A percentile compares a stretch with the other conserved stretches of the same genome.
phyloP scores from a whole-genome alignment of 2,888 invertebrate species.

The Meiosimyza decipiens region DNA sequence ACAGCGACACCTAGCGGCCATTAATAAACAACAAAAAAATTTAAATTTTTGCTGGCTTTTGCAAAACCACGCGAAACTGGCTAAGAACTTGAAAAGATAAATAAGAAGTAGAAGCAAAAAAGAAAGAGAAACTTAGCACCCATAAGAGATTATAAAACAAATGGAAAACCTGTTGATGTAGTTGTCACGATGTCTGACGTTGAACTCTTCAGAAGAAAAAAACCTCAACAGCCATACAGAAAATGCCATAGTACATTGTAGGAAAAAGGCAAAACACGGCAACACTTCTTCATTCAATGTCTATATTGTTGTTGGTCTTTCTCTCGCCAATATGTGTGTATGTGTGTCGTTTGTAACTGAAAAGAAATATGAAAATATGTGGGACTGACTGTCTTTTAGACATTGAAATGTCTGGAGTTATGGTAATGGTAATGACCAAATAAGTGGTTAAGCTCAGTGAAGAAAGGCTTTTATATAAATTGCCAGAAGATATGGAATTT shows the following conservation, averaged over 20 bases:
- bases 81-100: too few species aligned
- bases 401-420: neutral
- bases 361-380: neutral
- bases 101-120: too few species aligned
- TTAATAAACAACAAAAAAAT: neutral
- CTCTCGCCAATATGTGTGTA: too few species aligned
- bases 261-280: neutral
- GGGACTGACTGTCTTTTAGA: neutral
- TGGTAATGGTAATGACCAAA: constrained; percentile 26
- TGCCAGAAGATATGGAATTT: too few species aligned
- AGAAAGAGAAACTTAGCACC: neutral
- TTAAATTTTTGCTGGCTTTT: neutral
- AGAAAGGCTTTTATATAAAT: too few species aligned
- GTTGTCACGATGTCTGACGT: constrained; percentile 23
- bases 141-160: neutral
- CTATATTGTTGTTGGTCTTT: neutral
- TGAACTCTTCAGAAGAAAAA: constrained; percentile 30
- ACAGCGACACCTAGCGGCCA: constrained; percentile 9
- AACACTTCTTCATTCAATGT: neutral
- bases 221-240: neutral
- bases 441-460: constrained; percentile 16
- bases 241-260: constrained; percentile 4
- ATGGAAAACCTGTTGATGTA: constrained; percentile 34
- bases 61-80: too few species aligned
- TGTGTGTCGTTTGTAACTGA: too few species aligned